A percentile compares a stretch with the other conserved stretches of the same genome.
Evolutionary conservation across 1,140 invertebrate genomes (phyloP).

Genomic region (Drosophila seguyi): DNA sequence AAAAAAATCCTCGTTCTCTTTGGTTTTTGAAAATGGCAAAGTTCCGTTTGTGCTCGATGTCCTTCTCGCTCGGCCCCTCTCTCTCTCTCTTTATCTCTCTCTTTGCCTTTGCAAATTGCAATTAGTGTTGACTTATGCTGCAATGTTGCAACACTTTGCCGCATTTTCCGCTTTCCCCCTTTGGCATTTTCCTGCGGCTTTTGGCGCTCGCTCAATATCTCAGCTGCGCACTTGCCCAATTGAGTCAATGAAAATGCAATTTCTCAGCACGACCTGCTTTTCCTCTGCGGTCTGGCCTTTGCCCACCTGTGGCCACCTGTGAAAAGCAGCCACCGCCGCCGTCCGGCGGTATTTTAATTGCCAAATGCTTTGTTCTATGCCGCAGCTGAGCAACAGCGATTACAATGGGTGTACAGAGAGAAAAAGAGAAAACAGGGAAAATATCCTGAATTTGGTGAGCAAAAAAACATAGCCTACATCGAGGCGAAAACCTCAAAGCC

Average conservation of each 20-base stretch:
- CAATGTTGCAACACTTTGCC: slow-evolving; percentile 34
- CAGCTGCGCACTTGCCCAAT: slow-evolving; percentile 24
- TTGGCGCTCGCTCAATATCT: slow-evolving; percentile 29
- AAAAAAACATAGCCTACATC: background rate
- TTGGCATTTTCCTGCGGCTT: slow-evolving; percentile 34
- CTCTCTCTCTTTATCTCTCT: background rate
- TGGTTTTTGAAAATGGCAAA: slow-evolving; percentile 32
- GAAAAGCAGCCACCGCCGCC: slow-evolving; percentile 24
- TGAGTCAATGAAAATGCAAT: slow-evolving; percentile 47
- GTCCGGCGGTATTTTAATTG: slow-evolving; percentile 68
- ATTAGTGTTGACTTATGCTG: slow-evolving; percentile 82
- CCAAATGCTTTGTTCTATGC: slow-evolving; percentile 62
- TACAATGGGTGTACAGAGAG: slow-evolving; percentile 16
- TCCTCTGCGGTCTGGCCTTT: slow-evolving; percentile 3
- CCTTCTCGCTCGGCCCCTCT: slow-evolving; percentile 7
- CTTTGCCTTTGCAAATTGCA: slow-evolving; percentile 75
- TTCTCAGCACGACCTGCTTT: slow-evolving; percentile 15
- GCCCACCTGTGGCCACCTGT: slow-evolving; percentile 39
- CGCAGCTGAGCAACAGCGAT: slow-evolving; percentile 51
- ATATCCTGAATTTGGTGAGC: too few species aligned
- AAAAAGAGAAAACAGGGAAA: background rate
- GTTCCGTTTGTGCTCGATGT: slow-evolving; percentile 14
- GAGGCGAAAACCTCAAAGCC: background rate
- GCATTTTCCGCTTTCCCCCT: slow-evolving; percentile 2
- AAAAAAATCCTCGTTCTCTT: slow-evolving; percentile 35